Evolutionary conservation across 2,888 invertebrate genomes (phyloP), one percentile per base, ranked within the genome.

Genomic region (Scotopteryx bipunctaria): DNA sequence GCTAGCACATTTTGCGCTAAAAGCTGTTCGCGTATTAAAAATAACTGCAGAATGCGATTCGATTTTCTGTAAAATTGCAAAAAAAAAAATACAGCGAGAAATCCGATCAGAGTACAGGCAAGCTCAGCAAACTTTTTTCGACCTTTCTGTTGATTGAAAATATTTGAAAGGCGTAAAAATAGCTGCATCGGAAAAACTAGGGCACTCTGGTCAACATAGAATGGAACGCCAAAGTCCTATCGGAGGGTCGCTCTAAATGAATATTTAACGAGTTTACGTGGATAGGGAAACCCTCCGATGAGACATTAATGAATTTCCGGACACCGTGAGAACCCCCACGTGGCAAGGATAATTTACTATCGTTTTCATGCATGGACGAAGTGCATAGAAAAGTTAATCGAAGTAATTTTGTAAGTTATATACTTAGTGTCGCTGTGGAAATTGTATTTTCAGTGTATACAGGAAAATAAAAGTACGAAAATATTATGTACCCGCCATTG

Each of bases 271-370:
- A 61, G 64, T 67, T 63, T 63, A 70, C 72, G 41, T 47, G 56
- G 31, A 49, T 53, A 49, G 74, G 71, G 73, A 74, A 66, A 76
- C 78, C 75, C 73, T 62, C 56, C 70, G 56, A 70, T 69, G 70
- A 74, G 69, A 66, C 68, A 67, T 72, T 76, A 77, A 77, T 81
- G 71, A 56, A 59, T 60, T 48, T 70, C 61, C 62, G 71, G 64
- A 70, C 70, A 68, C 65, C 76, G 79, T 84, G 85, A 60, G 81
- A 84, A 68, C 62, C 57, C 61, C 55, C 83, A 81, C 71, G 73
- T 83, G 84, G 40, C 44, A 55, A 50, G 43, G 44, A 54, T 46
- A 46, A 57, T 58, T 54, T 52, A 55, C 44, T 41, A 23, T 17
- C 17, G 36, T 40, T 53, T 48, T 49, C 53, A 44, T 41, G 37